Evolutionary conservation across 1,140 invertebrate genomes (phyloP), one percentile per base, ranked within the genome.

Genomic region (Papilio aristodemus): DNA sequence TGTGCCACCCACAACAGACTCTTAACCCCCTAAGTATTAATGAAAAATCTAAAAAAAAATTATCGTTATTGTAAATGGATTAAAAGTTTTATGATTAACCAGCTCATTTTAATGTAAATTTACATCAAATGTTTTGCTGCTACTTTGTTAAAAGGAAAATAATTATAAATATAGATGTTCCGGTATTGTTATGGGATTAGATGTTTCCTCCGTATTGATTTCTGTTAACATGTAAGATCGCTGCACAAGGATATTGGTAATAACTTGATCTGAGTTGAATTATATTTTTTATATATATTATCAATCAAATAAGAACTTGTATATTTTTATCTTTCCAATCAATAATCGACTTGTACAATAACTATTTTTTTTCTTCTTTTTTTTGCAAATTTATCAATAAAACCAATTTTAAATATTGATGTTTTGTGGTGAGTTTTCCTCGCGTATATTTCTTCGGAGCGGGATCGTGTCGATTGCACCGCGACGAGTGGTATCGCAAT

Each of bases 221-320:
- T 87, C 79, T 81, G 84, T 89, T 90, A 83, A 84, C 71, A 81
- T 79, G 70, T 89, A 89, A 89, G 84, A 77, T 83, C 81, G 84
- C 78, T 87, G 89, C 89, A 91, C 89, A 91, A 91, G 89, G 89
- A 91, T 90, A 91, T 91, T 91, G 89, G 89, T 90, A 87, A 84
- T 74, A 72, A 89, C 84, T 90, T 87, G 89, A 90, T 90, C 87
- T 87, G 87, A 90, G 89, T 91, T 91, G 78, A 83, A 89, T 85
- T 88, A 90, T 90, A 88, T 91, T 87, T 87, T 86, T 66, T 66
- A 66, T 89, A 89, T 89, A 87, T 89, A 89, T 89, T 86, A n/a
- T 83, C 76, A 82, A 90, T 85, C 79, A 87, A 91, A 87, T 87
- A 82, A 83, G 78, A 84, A 89, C 36, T 85, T 89, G 85, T 89